Evolutionary conservation across 2,113 vertebrate genomes (phyloP), one percentile per base, ranked within the genome.

Genomic region (Dipodomys stephensi): DNA sequence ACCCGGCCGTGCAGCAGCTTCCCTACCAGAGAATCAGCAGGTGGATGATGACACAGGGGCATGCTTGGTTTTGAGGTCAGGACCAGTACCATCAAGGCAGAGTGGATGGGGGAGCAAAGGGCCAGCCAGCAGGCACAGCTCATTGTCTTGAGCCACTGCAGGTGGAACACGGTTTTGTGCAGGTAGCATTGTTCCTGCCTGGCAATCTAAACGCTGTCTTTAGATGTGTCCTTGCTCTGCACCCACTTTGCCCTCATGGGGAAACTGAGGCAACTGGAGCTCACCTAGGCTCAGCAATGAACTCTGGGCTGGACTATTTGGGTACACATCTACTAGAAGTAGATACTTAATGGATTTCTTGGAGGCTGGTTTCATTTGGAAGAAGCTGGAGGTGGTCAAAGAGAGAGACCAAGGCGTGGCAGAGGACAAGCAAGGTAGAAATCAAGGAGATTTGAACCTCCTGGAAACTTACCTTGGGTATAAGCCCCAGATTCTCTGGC

Each of bases 201-300:
- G 28, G 25, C 39, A 10, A 76, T 39, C 53, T 65, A 39, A 93
- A 46, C 2, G 8, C 68, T 78, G 11, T 7, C 19, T 90, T 69
- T 76, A 65, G 35, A 57, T 73, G 68, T 49, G 25, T 4, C 28
- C n/a, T 92, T 76, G 27, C 16, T 71, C 11, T 80, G 9, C 39
- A 64, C 6, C 4, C 30, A n/a, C 19, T 32, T 82, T n/a, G 92
- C 32, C 25, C 30, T 39, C 22, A 6, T n/a, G 25, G 27, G 62
- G 81, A 94, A 94, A 93, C 60, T n/a, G 72, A 91, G 27, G 4
- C 53, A 81, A 39, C 1, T 49, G 53, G 30, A 62, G 4, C 60
- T 83, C 25, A 72, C 53, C 87, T 77, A 85, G 10, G 18, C 5
- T 8, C 1, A 1, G 49, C 83, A 83, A n/a, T 72, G 68, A 60